phyloP scores from a whole-genome alignment of 2,113 vertebrate genomes.

The Leptobrachium leishanense region DNA sequence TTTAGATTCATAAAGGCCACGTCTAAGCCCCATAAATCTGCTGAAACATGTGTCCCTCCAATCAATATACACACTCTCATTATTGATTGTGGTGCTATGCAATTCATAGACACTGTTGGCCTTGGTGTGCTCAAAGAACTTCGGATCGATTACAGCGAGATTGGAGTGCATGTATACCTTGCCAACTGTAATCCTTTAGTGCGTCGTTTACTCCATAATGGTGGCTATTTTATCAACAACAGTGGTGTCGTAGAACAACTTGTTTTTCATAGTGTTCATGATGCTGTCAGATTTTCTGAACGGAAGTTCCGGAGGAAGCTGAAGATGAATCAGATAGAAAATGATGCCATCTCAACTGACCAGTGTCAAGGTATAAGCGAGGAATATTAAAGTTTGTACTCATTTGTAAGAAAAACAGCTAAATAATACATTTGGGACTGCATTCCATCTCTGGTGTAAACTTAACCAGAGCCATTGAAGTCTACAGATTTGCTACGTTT shows the following conservation, averaged over 20 bases:
- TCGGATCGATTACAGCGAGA: conserved; percentile 65
- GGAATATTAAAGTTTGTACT: not conserved
- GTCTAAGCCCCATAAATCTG: conserved; percentile 9
- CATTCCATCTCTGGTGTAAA: too few relatives aligned
- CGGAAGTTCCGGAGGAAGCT: not conserved
- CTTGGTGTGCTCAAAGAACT: conserved; percentile 74
- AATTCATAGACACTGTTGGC: conserved; percentile 78
- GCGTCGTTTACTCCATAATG: conserved; percentile 65
- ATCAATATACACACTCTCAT: conserved; percentile 65
- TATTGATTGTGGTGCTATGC: conserved; percentile 77
- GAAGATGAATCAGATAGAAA: not conserved
- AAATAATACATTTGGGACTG: too few relatives aligned
- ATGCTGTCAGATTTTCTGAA: conserved; percentile 58
- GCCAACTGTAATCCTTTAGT: conserved; percentile 74
- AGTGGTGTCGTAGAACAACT: conserved; percentile 19
- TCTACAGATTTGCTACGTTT: too few relatives aligned
- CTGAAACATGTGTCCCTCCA: not conserved
- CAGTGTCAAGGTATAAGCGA: not conserved
- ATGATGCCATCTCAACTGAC: not conserved
- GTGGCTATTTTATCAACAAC: conserved; percentile 62
- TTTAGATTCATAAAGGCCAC: conserved; percentile 29
- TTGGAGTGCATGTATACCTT: conserved; percentile 71
- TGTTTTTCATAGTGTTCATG: conserved; percentile 65
- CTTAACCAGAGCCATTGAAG: too few relatives aligned
- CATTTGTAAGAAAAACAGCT: not conserved